Base-by-base conservation (phyloP, 2,113 vertebrate genomes). In the Arothron firmamentum region DNA sequence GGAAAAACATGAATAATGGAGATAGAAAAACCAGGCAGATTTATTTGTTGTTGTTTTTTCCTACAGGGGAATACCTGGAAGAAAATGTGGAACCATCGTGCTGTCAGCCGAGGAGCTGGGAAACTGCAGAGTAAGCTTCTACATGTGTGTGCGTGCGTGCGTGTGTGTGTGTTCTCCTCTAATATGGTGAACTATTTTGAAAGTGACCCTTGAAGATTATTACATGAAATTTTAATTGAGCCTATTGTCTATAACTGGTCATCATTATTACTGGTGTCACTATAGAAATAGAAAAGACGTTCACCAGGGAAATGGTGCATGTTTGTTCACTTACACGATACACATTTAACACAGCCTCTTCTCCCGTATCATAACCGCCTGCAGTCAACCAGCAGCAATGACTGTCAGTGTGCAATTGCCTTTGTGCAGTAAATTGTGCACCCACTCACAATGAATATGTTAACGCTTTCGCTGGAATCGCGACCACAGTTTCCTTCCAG, bases 31-130 rank as follows among this genome's bases (percentile, higher is more conserved):
- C 4, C 13, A 28, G 25, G 3, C 25, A 11, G 20, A 55, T 18
- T 43, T 4, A 20, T 6, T 54, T 62, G 21, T 18, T 56, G 1
- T 60, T 46, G 20, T 75, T 5, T 61, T 78, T 48, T 63, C 74
- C 60, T 70, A 62, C 81, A 98, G 95, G 1, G 94, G 93, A 0
- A 90, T 97, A 79, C 93, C 90, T 0, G 93, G 94, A 70, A 98
- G 95, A 87, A 96, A 94, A 70, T 98, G 95, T n/a, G 96, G 96
- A 60, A 92, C 90, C 77, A 93, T 98, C 74, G 90, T 97, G 81
- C 83, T 98, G 72, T 92, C 95, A 0, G 96, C 91, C 0, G 96
- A 98, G 81, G 96, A 98, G 87, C 72, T 98, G 72, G 93, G 94
- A 69, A 97, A 97, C 88, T 97, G 96, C 68, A 83, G 96, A 90